phyloP scores from a whole-genome alignment of 2,888 invertebrate genomes.

The Tinea semifulvella region DNA sequence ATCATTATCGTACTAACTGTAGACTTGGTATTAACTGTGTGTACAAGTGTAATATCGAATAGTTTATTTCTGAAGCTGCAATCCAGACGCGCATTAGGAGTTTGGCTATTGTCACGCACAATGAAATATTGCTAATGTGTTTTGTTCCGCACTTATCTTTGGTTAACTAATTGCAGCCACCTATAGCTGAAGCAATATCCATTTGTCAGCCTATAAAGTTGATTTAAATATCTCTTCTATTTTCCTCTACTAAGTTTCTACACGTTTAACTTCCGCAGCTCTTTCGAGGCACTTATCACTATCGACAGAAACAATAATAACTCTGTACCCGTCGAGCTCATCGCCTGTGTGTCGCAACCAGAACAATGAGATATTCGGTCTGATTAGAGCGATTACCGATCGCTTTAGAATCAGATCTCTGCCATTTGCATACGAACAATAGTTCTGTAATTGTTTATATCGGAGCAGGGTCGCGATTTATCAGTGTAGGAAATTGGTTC shows the following conservation, averaged over 20 bases:
- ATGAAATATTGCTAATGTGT: conserved; percentile 8
- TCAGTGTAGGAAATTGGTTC: conserved; percentile 18
- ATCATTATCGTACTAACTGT: conserved; percentile 27
- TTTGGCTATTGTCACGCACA: conserved; percentile 9
- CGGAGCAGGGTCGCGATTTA: conserved; percentile 17
- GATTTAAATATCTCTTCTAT: background rate
- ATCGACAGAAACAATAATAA: conserved; percentile 17
- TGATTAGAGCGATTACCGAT: conserved; percentile 22
- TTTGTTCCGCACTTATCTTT: conserved; percentile 7
- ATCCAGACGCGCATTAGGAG: background rate
- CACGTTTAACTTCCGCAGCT: conserved; percentile 7
- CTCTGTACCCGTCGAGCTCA: conserved; percentile 24
- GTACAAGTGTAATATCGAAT: background rate
- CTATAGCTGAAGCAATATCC: background rate
- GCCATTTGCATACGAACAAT: conserved; percentile 23
- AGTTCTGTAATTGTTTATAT: conserved; percentile 19
- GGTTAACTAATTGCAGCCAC: background rate
- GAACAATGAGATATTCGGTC: conserved; percentile 17
- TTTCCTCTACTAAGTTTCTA: conserved; percentile 2
- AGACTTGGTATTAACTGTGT: background rate
- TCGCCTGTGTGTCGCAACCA: conserved; percentile 30
- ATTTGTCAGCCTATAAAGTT: background rate
- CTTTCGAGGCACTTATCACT: conserved; percentile 13
- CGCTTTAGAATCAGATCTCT: conserved; percentile 12
- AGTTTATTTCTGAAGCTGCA: conserved; percentile 5